phyloP scores from a whole-genome alignment of 2,797 vertebrate species.

The Corythornis leucogaster region DNA sequence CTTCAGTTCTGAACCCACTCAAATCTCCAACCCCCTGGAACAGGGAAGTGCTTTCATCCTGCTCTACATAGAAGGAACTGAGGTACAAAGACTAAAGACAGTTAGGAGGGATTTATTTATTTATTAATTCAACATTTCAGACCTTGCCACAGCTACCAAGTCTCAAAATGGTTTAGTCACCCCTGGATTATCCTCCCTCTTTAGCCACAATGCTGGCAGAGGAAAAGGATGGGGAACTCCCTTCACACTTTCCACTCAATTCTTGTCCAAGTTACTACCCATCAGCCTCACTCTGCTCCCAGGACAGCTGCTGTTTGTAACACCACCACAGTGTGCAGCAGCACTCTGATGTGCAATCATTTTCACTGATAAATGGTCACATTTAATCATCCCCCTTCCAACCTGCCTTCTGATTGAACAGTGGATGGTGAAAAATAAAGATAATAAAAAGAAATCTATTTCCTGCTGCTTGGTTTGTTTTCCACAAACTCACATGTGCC shows the following conservation, averaged over 20 bases:
- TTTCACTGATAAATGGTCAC: neutral
- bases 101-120: neutral
- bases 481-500: neutral
- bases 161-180: conserved; percentile 2
- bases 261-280: neutral
- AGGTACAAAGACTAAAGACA: neutral
- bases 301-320: neutral
- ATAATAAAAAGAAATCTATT: neutral
- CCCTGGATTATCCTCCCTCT: neutral
- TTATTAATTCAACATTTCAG: neutral
- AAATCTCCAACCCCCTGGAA: neutral
- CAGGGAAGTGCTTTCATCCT: neutral
- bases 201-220: neutral
- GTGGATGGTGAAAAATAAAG: neutral
- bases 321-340: neutral
- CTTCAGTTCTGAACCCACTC: neutral
- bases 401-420: neutral
- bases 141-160: neutral
- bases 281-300: neutral
- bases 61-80: neutral
- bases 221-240: conserved; percentile 5
- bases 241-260: neutral
- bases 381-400: neutral
- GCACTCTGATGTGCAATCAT: neutral
- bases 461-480: neutral